Conservation (phyloP, 2,797 vertebrate species). For the Loris lydekkerianus region DNA sequence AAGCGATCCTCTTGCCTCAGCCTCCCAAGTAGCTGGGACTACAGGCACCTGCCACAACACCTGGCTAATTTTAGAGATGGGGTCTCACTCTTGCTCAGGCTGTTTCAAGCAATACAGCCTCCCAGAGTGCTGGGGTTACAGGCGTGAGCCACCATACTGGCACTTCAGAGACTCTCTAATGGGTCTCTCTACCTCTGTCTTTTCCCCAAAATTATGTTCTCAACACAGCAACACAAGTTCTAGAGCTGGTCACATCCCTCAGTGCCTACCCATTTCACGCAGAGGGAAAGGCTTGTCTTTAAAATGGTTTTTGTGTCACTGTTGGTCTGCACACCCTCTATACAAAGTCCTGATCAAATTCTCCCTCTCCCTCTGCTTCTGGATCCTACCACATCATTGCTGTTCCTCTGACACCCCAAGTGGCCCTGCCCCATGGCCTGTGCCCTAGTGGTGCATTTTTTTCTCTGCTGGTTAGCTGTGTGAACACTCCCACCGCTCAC, state of each 20-base stretch:
- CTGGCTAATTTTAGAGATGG: too few species aligned
- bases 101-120: too few species aligned
- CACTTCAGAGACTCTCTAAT: neutral
- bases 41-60: too few species aligned
- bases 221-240: neutral
- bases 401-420: neutral
- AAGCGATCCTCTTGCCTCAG: too few species aligned
- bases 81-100: too few species aligned
- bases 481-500: neutral
- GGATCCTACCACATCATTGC: neutral
- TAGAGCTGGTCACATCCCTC: neutral
- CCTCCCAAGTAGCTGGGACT: too few species aligned
- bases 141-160: neutral
- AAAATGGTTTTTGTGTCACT: too few species aligned
- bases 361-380: neutral
- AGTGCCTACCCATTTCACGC: neutral
- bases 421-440: neutral
- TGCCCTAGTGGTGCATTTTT: neutral
- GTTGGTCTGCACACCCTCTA: neutral
- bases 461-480: neutral
- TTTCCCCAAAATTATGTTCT: accelerated
- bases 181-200: neutral
- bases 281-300: neutral
- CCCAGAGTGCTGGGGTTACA: too few species aligned
- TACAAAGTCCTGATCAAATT: neutral